Base-by-base conservation (phyloP, 2,888 invertebrate genomes). In the Hydropsyche betteni region DNA sequence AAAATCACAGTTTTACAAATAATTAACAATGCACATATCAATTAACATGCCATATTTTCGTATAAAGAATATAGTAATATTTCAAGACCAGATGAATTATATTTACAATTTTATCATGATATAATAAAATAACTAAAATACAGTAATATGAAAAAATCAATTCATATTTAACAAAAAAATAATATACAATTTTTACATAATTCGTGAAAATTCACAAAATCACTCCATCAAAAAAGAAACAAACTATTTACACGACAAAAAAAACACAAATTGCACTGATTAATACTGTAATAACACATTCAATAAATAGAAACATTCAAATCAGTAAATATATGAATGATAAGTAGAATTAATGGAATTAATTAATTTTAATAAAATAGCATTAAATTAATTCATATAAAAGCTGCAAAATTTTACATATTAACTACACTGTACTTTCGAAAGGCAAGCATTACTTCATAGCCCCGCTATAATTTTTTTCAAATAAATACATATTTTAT, bases 1-100 rank as follows among this genome's bases (percentile, higher is more conserved):
- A 64, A 58, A 64, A 64, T 64, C 64, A 64, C 64, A 64, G 64
- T 64, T 64, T 8, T 64, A 64, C 12, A 64, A 64, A 64, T 64
- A 64, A 64, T 36, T 64, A 64, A 64, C 64, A 64, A 64, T 64
- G 44, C 44, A 44, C 44, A 44, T 44, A 8, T 44, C 10, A 36
- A 64, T 64, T 12, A 36, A 64, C 36, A 64, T 64, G 64, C 34
- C 6, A n/a, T 24, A 61, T 36, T 64, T 64, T 64, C 34, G 3
- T 64, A 33, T 12, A 64, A 64, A 10, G 64, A 64, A 64, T 36
- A 12, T 44, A 44, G 44, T 44, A 44, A 44, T 44, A 10, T 44
- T 44, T 44, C 44, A 44, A 64, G 64, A 64, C 64, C 64, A 36
- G 64, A 64, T 64, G 34, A 64, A 64, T 64, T 36, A 64, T 64